Conservation (phyloP, 2,888 invertebrate species). For the Adela reaumurella region DNA sequence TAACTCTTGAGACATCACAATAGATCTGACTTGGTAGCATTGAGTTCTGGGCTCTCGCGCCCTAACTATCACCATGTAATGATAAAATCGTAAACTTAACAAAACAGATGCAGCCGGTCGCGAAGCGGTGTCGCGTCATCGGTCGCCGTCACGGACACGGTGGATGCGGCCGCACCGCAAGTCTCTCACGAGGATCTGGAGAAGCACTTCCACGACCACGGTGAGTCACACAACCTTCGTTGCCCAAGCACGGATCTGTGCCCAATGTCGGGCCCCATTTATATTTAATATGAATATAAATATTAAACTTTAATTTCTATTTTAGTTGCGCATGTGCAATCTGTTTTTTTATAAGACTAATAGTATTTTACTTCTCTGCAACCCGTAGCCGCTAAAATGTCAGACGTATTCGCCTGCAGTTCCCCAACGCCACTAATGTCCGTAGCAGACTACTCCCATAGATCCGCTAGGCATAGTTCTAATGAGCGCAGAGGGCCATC, state of each 20-base stretch:
- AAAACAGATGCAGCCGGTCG: slow-evolving; percentile 38
- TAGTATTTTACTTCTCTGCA: too few species aligned
- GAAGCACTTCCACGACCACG: slow-evolving; percentile 84
- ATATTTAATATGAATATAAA: too few species aligned
- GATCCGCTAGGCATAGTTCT: too few species aligned
- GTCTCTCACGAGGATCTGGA: slow-evolving; percentile 87
- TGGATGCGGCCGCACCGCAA: slow-evolving; percentile 60
- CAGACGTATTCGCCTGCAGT: slow-evolving; percentile 18
- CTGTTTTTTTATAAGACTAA: too few species aligned
- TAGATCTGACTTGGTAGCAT: background rate
- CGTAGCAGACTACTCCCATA: slow-evolving; percentile 25
- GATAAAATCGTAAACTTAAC: background rate
- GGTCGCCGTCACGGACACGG: slow-evolving; percentile 26
- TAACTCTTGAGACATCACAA: too few species aligned
- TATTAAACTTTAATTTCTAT: too few species aligned
- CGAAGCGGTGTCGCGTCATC: slow-evolving; percentile 9
- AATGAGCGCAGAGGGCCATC: too few species aligned
- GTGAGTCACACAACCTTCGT: too few species aligned
- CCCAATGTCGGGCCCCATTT: too few species aligned
- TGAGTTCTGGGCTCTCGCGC: background rate
- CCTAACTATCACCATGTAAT: background rate
- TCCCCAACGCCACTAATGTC: slow-evolving; percentile 26
- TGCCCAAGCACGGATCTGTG: too few species aligned
- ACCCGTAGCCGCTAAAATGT: slow-evolving; percentile 10
- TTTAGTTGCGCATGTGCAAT: too few species aligned